Base-by-base conservation (phyloP, 2,888 invertebrate species). In the Mythimna loreyi region DNA sequence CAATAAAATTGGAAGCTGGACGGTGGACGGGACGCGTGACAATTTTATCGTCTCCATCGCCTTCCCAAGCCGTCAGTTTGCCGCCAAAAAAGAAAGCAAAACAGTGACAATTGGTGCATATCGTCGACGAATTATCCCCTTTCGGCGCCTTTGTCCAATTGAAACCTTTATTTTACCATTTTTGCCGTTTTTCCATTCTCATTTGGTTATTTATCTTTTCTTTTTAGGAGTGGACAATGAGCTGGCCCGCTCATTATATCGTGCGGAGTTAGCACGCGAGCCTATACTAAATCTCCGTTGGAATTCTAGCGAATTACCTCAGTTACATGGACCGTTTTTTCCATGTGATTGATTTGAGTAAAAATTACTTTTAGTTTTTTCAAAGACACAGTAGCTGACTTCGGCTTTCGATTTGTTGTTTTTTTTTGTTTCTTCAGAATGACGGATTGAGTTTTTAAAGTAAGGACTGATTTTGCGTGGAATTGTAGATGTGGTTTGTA, bases 71-170 rank as follows among this genome's bases (percentile, higher is more conserved):
- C 86, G 92, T 93, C 94, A 91, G 82, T 76, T 81, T 80, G 84
- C 87, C 88, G 87, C 87, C 87, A 87, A 89, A 93, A 93, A 95
- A 93, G 83, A 85, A 88, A 93, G 84, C 91, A 95, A 94, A 93
- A 94, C 92, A 87, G 95, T 94, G 95, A 93, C 95, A 94, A 95
- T 95, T 95, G 95, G 95, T 95, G 95, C 96, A 95, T 95, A 95
- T 94, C 92, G 92, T 88, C 92, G 90, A 93, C 94, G 95, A 95
- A 95, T 95, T 95, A 95, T 94, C 93, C 92, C 86, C 86, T 88
- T 93, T 94, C 96, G 95, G 95, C 93, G 95, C 94, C 95, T 95
- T 94, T 95, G 95, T 94, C 91, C 92, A 94, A 94, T 94, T 93
- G 94, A 91, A 92, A 90, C 92, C 94, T 94, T 95, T 95, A 94